phyloP scores from a whole-genome alignment of 1,140 invertebrate species.

The Drosophila eugracilis region DNA sequence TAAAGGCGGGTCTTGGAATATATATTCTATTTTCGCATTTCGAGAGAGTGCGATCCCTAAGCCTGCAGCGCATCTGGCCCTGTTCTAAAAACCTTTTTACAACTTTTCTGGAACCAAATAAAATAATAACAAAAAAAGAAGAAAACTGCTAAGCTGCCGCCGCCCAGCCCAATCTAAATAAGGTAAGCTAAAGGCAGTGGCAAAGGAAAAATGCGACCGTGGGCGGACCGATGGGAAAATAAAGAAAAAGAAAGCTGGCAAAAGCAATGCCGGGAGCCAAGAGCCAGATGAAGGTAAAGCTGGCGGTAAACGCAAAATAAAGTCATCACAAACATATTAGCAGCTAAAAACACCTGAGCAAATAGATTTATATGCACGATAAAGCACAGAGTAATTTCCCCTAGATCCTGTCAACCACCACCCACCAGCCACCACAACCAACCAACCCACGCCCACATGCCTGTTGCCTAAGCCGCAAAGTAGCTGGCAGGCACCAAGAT shows the following conservation, averaged over 20 bases:
- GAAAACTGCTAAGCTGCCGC: constrained; percentile 56
- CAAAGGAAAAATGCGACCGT: constrained; percentile 27
- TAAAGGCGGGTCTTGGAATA: constrained; percentile 44
- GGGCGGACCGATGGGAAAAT: constrained; percentile 7
- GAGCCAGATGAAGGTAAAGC: constrained; percentile 50
- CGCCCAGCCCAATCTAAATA: constrained; percentile 63
- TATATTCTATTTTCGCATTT: neutral
- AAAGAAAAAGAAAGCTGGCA: constrained; percentile 46
- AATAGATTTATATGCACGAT: constrained; percentile 84
- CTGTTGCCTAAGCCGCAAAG: constrained; percentile 82
- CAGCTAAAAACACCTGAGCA: constrained; percentile 83
- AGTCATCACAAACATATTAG: constrained; percentile 84
- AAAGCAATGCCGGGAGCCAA: constrained; percentile 46
- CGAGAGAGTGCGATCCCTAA: constrained; percentile 1
- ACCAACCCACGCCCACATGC: constrained; percentile 38
- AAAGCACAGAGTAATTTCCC: constrained; percentile 83
- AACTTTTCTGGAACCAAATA: constrained; percentile 62
- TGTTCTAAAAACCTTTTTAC: constrained; percentile 71
- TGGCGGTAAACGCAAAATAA: constrained; percentile 81
- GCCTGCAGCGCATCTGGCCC: constrained; percentile 64
- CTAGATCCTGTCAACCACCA: constrained; percentile 75
- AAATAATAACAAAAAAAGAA: constrained; percentile 7
- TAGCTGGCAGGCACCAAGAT: constrained; percentile 73
- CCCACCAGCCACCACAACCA: constrained; percentile 18
- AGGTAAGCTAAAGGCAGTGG: constrained; percentile 50